Conservation (phyloP, 2,797 vertebrate species). For the Anniella stebbinsi region DNA sequence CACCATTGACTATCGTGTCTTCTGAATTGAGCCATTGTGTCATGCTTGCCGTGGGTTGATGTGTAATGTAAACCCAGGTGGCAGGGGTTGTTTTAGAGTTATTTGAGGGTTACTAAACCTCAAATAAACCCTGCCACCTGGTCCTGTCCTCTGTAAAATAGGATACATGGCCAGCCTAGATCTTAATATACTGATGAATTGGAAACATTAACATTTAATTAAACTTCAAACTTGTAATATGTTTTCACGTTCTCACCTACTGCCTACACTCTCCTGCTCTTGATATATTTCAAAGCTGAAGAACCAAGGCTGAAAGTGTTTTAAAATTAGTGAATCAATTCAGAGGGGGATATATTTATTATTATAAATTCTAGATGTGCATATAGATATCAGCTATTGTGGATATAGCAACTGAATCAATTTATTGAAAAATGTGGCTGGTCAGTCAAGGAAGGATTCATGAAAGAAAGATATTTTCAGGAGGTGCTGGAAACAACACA, state of each 20-base stretch:
- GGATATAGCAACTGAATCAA: not conserved
- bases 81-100: no score
- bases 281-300: constrained; percentile 4
- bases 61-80: no score
- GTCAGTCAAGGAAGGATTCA: no score
- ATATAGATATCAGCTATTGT: constrained; percentile 34
- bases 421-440: no score
- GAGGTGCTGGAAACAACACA: no score
- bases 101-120: no score
- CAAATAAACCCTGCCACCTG: no score
- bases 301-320: constrained; percentile 18
- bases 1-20: no score
- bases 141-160: no score
- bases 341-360: constrained; percentile 22
- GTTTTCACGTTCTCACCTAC: constrained; percentile 25
- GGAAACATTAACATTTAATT: not conserved
- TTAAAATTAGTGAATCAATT: constrained; percentile 26
- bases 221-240: not conserved
- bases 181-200: constrained; percentile 18
- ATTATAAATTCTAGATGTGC: constrained; percentile 14
- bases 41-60: no score
- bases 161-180: constrained; percentile 19
- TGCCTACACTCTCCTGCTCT: not conserved
- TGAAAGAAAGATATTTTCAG: no score
- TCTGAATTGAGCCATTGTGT: no score